Base-by-base conservation (phyloP, 2,113 vertebrate genomes). In the Uria aalge region DNA sequence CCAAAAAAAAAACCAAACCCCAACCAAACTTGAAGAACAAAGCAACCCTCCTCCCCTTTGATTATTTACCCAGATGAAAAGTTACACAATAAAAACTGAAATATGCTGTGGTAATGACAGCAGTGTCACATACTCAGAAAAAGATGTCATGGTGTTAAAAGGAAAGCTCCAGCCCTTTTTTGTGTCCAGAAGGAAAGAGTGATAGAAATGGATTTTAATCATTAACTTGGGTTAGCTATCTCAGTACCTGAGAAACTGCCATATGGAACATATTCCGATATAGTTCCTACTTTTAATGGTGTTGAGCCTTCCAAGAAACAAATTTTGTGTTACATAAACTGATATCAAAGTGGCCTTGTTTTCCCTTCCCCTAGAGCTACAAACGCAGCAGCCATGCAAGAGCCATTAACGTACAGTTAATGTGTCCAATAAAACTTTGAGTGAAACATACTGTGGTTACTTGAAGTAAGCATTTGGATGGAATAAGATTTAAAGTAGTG, bases 221-320 rank as follows among this genome's bases (percentile, higher is more conserved):
- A 96, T 97, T 97, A 96, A 97, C 94, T 93, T 71, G 19, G 78
- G 36, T 91, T 94, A 97, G 90, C 52, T 86, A 48, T 85, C 89
- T 88, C 63, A 90, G 75, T 83, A 90, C 80, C 74, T 95, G 94
- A 93, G 94, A 97, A 98, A 96, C n/a, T 78, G 92, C 94, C 90
- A 95, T 67, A 94, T 92, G 94, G 91, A 96, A 96, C 27, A 43
- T 94, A 92, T 91, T 94, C 66, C 38, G 72, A 56, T 62, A 72
- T 68, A 77, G n/a, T 67, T 94, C 95, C 94, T 90, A 84, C 64
- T 93, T 53, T 93, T 86, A 92, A 94, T 92, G 94, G 78, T 88
- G 90, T 73, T 3, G 16, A 96, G 93, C n/a, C 79, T 94, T 92
- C 81, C 93, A 92, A 94, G 84, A 97, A 93, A 95, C 55, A 86